Base-by-base conservation (phyloP, 2,888 invertebrate genomes). In the Scaptomyza caliginosa region DNA sequence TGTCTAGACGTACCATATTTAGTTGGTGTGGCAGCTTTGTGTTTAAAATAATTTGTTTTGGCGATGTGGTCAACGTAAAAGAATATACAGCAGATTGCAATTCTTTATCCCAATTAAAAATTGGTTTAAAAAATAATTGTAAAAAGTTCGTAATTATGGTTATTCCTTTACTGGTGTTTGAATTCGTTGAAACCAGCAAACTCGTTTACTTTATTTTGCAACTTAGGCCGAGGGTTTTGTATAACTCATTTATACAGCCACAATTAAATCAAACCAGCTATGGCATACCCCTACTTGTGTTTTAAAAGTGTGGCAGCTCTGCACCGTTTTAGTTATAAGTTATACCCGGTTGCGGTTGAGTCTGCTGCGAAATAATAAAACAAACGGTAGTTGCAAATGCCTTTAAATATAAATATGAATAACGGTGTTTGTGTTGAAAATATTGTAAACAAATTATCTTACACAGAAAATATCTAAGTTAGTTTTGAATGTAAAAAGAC, bases 261-360 rank as follows among this genome's bases (percentile, higher is more conserved):
- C n/a, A n/a, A 26, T 28, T 43, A 8, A 2, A n/a, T n/a, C 5
- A n/a, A 28, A 30, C 24, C 4, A 11, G 1, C 16, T 11, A 0
- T 19, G 19, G 50, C 43, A 26, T 49, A 67, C 40, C 39, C 8
- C 21, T 5, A 50, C 24, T 48, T 4, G n/a, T 19, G 21, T 23
- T 28, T 59, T 0, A 1, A 2, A 17, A 34, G 7, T 21, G 36
- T 60, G 70, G 74, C 68, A 67, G 38, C 60, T 19, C 74, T 40
- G 17, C n/a, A 32, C n/a, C 19, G n/a, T 13, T 28, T 57, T 39
- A 67, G 62, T 60, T 46, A 40, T 36, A 21, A 52, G n/a, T 54
- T 55, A 45, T 50, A 39, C 39, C 51, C 57, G 42, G 36, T 64
- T 95, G 95, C 38, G 70, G 76, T 19, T 78, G 86, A 16, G 64